Evolutionary conservation across 2,113 vertebrate species (phyloP), one percentile per base, ranked within the genome.

Genomic region (Capra hircus): DNA sequence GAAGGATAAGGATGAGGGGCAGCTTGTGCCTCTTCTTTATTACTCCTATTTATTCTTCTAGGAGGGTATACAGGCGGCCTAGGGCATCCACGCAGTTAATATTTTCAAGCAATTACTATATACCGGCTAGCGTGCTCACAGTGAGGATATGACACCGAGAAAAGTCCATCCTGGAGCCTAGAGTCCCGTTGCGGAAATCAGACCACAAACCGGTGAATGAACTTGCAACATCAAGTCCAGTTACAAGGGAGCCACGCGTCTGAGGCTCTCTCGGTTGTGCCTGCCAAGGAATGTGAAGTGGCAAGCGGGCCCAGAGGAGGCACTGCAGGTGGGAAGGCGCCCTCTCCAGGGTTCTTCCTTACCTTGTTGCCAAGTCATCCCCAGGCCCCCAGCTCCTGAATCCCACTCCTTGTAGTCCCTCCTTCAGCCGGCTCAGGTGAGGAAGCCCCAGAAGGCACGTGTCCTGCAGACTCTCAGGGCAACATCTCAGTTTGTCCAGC

Each of bases 181-280:
- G 45, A 28, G 64, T 80, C 52, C 25, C 45, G 4, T 3, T 15
- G 13, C 43, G 11, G n/a, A 59, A 30, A 16, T 67, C 33, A 60
- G 77, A n/a, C 4, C 2, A 11, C 11, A 40, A 93, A 19, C 9
- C 43, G 7, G 28, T 30, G 59, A 53, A 71, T 12, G 2, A 1
- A 40, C 43, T 52, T 45, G 16, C 13, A 33, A 67, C 10, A 11
- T 59, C 48, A 19, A 17, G 52, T 10, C 33, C 6, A 90, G 40
- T 33, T n/a, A 13, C 1, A 0, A 80, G 59, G 14, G 50, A 36
- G 16, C 4, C 40, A 5, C 0, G 0, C 8, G 59, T 55, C 74
- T 33, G 64, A 13, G 23, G 15, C 25, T 9, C 27, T 40, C 62
- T 28, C 1, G 28, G 36, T 23, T 21, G 5, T 21, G 60, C 27